Evolutionary conservation across 1,140 invertebrate species (phyloP).

Genomic region (Drosophila watanabei): DNA sequence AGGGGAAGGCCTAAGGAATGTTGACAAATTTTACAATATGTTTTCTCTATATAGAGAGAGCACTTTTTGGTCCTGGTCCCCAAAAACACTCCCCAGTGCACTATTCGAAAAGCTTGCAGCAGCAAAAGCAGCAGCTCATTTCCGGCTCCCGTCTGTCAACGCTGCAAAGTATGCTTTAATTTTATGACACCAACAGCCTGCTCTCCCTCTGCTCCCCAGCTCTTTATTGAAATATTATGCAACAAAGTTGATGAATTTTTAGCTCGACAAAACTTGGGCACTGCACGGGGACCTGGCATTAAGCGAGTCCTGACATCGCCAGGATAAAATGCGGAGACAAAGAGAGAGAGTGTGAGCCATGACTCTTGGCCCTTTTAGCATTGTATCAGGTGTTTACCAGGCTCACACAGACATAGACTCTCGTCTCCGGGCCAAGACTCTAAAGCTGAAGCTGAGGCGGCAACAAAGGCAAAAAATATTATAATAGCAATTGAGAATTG

Average conservation of each 20-base stretch:
- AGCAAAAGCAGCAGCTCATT: slow-evolving; percentile 31
- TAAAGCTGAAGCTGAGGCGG: slow-evolving; percentile 5
- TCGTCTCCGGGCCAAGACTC: slow-evolving; percentile 16
- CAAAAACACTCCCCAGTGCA: slow-evolving; percentile 76
- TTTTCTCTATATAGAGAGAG: slow-evolving; percentile 44
- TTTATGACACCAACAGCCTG: slow-evolving; percentile 65
- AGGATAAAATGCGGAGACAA: slow-evolving; percentile 4
- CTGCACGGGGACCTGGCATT: slow-evolving; percentile 75
- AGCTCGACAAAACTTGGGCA: slow-evolving; percentile 60
- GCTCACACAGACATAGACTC: slow-evolving; percentile 20
- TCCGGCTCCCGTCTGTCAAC: slow-evolving; percentile 39
- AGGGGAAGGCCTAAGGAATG: slow-evolving; percentile 23
- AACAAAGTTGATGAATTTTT: slow-evolving; percentile 85
- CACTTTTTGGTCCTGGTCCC: not conserved
- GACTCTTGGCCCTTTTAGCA: slow-evolving; percentile 53
- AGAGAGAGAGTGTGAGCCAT: slow-evolving; percentile 13
- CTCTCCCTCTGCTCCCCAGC: slow-evolving; percentile 7
- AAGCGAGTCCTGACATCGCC: slow-evolving; percentile 62
- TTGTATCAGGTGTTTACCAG: slow-evolving; percentile 81
- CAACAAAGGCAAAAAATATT: slow-evolving; percentile 75
- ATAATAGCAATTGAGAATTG: slow-evolving; percentile 85
- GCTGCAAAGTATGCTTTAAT: slow-evolving; percentile 74
- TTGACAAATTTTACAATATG: slow-evolving; percentile 69
- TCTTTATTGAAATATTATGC: slow-evolving; percentile 85
- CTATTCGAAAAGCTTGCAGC: slow-evolving; percentile 63